phyloP scores from a whole-genome alignment of 1,140 invertebrate species.

The Drosophila pruinosa region DNA sequence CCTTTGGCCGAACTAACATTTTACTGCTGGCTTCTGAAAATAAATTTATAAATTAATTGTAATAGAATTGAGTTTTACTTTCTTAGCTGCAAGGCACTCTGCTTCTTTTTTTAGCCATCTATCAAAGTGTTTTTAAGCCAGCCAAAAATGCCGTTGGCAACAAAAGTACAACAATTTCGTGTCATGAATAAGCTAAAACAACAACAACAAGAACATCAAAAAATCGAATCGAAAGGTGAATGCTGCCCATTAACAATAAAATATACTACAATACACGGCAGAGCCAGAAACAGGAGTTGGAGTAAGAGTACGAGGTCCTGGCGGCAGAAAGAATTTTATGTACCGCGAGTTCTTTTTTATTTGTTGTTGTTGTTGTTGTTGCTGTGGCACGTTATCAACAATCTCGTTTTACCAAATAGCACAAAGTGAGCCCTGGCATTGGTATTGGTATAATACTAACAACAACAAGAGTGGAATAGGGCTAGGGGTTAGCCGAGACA shows the following conservation, averaged over 20 bases:
- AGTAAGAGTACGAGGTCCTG: conserved; percentile 28
- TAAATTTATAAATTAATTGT: conserved; percentile 7
- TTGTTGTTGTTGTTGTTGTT: conserved; percentile 45
- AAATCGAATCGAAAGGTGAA: conserved; percentile 63
- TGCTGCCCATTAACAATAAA: conserved; percentile 72
- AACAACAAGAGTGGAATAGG: conserved; percentile 1
- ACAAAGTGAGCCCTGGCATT: conserved; percentile 66
- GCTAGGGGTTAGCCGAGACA: conserved; percentile 19
- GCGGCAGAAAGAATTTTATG: conserved; percentile 61
- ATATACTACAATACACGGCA: conserved; percentile 48
- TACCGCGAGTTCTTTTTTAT: conserved; percentile 34
- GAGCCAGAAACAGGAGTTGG: not conserved
- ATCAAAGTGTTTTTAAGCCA: conserved; percentile 29
- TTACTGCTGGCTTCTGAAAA: not conserved
- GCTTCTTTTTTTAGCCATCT: not conserved
- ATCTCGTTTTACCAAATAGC: conserved; percentile 81
- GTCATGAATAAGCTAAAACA: conserved; percentile 5
- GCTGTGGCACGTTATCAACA: conserved; percentile 71
- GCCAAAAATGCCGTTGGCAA: conserved; percentile 47
- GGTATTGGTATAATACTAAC: conserved; percentile 26
- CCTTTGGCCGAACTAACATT: not conserved
- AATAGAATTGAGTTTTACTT: conserved; percentile 11
- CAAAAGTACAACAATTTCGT: conserved; percentile 59
- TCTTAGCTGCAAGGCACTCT: not conserved
- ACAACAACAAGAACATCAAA: conserved; percentile 5